Evolutionary conservation across 2,113 vertebrate species (phyloP).

Genomic region (Pica pica): DNA sequence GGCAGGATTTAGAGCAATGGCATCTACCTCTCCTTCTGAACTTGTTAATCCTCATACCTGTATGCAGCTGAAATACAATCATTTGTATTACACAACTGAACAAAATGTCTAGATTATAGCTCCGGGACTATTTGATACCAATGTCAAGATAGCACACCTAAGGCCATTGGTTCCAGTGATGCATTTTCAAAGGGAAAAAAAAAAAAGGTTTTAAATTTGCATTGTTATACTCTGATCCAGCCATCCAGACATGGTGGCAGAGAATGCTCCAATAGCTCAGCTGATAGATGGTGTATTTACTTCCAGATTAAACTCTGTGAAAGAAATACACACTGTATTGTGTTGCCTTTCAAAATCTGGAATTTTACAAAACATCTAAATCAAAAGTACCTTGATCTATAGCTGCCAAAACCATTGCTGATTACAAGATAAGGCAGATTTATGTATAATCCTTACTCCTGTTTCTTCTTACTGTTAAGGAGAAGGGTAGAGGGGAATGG

Average conservation of each 20-base stretch:
- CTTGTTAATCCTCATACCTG: background rate
- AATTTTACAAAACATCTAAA: background rate
- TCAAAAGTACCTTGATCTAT: background rate
- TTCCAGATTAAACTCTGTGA: background rate
- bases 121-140: background rate
- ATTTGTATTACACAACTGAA: background rate
- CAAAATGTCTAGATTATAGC: background rate
- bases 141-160: background rate
- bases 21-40: background rate
- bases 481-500: background rate
- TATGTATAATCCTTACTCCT: background rate
- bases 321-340: background rate
- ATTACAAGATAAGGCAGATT: background rate
- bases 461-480: background rate
- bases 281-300: background rate
- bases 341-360: background rate
- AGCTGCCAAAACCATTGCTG: background rate
- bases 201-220: background rate
- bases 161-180: background rate
- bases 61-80: background rate
- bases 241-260: background rate
- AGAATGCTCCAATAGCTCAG: background rate
- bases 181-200: background rate
- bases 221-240: background rate
- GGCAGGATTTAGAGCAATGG: background rate